These are phyloP conservation scores for Onychomys arenicola DNA, from an alignment of 2,797 vertebrate species.

Conservation along the genomic window DNA sequence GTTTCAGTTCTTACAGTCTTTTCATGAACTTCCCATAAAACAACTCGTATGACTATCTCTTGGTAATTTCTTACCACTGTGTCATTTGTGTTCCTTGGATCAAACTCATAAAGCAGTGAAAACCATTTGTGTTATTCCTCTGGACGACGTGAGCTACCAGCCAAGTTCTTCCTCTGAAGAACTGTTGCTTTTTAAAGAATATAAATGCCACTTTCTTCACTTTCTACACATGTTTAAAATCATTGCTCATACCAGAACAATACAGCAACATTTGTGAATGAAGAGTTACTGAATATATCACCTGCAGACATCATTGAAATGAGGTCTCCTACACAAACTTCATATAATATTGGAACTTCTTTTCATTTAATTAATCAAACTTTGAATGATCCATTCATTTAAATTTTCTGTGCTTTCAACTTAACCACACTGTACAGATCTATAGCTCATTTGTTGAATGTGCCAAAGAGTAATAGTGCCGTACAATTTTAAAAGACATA, in stretches of 20 bases:
- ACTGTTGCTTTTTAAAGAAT: conserved; percentile 6
- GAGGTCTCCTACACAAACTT: conserved; percentile 54
- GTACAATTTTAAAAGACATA: neutral
- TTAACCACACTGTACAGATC: conserved; percentile 4
- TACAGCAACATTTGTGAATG: conserved; percentile 47
- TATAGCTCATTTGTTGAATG: neutral
- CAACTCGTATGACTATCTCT: neutral
- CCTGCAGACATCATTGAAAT: conserved; percentile 53
- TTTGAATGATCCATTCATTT: conserved; percentile 67
- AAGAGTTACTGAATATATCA: conserved; percentile 59
- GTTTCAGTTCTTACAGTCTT: neutral
- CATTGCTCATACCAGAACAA: conserved; percentile 43
- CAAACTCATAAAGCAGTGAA: conserved; percentile 34
- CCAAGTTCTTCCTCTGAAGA: neutral
- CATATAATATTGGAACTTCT: conserved; percentile 65
- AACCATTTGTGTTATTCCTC: conserved; percentile 35
- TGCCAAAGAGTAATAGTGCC: neutral
- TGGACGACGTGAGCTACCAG: neutral
- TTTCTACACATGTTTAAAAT: conserved; percentile 43
- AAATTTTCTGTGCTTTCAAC: conserved; percentile 32
- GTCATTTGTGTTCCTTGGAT: neutral
- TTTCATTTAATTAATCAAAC: conserved; percentile 70
- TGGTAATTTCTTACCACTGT: neutral
- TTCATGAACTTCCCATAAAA: neutral
- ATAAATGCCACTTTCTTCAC: conserved; percentile 45